Evolutionary conservation across 2,888 invertebrate species (phyloP).

Genomic region (Ephialtes manifestator): DNA sequence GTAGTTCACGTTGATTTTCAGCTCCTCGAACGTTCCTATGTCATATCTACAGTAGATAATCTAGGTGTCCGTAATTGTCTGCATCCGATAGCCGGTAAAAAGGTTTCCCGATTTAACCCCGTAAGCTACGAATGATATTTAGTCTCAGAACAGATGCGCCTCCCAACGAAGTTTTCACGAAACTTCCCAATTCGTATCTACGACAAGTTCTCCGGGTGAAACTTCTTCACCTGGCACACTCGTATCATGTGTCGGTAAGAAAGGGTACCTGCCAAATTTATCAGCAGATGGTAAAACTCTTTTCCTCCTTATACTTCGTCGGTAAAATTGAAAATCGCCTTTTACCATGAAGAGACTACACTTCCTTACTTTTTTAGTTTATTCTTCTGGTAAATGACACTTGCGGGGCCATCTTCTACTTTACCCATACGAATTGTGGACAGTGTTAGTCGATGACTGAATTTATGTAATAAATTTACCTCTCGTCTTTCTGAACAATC

Average conservation of each 20-base stretch:
- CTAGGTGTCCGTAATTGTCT: background rate
- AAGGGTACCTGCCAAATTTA: background rate
- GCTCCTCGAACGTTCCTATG: background rate
- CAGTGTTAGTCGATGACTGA: background rate
- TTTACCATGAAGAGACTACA: background rate
- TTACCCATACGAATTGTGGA: background rate
- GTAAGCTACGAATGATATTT: conserved; percentile 8
- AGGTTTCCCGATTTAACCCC: conserved; percentile 11
- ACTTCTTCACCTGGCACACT: background rate
- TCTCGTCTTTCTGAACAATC: background rate
- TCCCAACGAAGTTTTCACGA: conserved; percentile 21
- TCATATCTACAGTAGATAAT: background rate
- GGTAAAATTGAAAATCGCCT: background rate
- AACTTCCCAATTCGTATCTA: background rate
- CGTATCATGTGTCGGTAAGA: conserved; percentile 41
- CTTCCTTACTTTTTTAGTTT: background rate
- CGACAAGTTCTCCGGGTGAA: background rate
- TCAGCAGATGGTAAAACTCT: background rate
- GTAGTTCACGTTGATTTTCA: background rate
- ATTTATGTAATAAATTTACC: background rate
- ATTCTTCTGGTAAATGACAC: conserved; percentile 42
- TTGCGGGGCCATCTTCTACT: background rate
- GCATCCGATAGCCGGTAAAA: conserved; percentile 43
- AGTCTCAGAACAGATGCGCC: conserved; percentile 13
- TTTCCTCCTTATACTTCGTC: conserved; percentile 5